A percentile compares a stretch with the other conserved stretches of the same genome.
Conservation (phyloP, 2,888 invertebrate genomes). For the Oasisia sp. region DNA sequence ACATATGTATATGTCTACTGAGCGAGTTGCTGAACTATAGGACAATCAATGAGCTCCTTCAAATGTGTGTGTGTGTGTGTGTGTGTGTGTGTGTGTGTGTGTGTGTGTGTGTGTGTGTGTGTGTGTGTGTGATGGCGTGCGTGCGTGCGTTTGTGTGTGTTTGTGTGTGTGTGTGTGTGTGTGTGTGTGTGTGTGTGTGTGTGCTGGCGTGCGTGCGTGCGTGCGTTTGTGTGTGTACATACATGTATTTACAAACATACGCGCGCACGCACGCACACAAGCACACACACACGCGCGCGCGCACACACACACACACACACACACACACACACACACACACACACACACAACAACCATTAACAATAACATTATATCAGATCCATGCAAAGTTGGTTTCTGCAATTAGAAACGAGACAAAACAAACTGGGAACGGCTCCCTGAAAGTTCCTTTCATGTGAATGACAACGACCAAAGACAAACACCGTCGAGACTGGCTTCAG, state of each 20-base stretch:
- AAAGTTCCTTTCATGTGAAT: not conserved
- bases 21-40: not conserved
- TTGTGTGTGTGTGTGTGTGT: not conserved
- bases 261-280: too few species aligned
- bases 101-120: slow-evolving; percentile 8
- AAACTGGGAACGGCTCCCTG: not conserved
- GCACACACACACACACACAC: not conserved
- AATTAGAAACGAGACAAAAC: not conserved
- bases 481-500: not conserved
- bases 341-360: not conserved
- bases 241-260: too few species aligned
- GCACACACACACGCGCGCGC: too few species aligned
- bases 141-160: not conserved
- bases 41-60: not conserved
- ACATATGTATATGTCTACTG: not conserved
- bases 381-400: not conserved
- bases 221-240: too few species aligned
- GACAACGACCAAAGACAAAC: not conserved
- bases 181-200: not conserved
- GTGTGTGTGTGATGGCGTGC: not conserved
- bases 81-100: slow-evolving; percentile 14
- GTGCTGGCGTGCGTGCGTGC: not conserved
- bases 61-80: not conserved
- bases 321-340: not conserved
- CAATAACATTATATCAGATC: not conserved